phyloP scores from a whole-genome alignment of 2,888 invertebrate genomes.

The Selenia dentaria region DNA sequence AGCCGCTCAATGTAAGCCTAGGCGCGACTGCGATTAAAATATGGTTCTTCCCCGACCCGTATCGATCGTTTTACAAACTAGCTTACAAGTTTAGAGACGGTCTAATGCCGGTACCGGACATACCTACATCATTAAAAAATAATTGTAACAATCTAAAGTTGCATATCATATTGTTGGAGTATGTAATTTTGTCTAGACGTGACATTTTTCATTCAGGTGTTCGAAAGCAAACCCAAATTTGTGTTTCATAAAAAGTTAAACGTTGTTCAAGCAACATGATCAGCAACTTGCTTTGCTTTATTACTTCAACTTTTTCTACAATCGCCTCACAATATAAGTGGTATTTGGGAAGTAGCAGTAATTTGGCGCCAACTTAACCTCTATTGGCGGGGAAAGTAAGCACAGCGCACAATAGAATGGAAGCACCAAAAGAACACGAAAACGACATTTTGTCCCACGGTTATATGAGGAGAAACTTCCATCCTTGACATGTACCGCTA shows the following conservation, averaged over 20 bases:
- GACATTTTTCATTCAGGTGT: conserved; percentile 18
- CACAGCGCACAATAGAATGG: conserved; percentile 55
- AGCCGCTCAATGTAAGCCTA: conserved; percentile 36
- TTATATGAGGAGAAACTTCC: conserved; percentile 39
- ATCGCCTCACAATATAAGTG: conserved; percentile 13
- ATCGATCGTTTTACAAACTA: conserved; percentile 31
- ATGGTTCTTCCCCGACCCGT: conserved; percentile 1
- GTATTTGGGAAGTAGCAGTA: conserved; percentile 22
- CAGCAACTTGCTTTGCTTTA: conserved; percentile 15
- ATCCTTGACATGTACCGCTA: conserved; percentile 41
- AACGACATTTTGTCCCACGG: conserved; percentile 46
- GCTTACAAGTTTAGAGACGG: conserved; percentile 19
- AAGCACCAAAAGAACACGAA: conserved; percentile 52
- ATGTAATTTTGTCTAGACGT: conserved; percentile 13
- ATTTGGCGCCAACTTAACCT: conserved; percentile 45
- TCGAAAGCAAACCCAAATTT: conserved; percentile 29
- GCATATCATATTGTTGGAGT: not conserved
- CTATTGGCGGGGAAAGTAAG: conserved; percentile 63
- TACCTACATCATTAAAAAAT: too few relatives aligned
- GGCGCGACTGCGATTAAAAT: conserved; percentile 34
- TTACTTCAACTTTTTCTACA: conserved; percentile 28
- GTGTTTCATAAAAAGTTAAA: conserved; percentile 26
- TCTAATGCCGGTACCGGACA: too few relatives aligned
- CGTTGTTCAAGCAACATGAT: conserved; percentile 28
- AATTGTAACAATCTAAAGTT: too few relatives aligned